Evolutionary conservation across 1,140 invertebrate species (phyloP), one percentile per base, ranked within the genome.

Genomic region (Armadillidium nasatum): DNA sequence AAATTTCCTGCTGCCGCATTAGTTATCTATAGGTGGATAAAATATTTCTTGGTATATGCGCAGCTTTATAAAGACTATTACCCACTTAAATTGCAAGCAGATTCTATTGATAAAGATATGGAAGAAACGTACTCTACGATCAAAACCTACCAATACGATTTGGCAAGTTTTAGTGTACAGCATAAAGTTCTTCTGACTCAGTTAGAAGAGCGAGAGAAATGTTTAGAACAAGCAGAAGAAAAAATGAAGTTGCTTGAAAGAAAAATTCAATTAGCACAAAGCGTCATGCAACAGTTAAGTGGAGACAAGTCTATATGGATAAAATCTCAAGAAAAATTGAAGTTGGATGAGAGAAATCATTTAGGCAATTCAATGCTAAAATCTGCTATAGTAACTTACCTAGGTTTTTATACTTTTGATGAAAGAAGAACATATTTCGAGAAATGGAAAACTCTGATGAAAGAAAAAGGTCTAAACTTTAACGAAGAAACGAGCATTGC

Each of bases 61-160:
- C 60, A 76, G n/a, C 74, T 80, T 2, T 80, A 80, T 23, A 76
- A 78, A 68, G 79, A 80, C 45, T 80, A 78, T 33, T 76, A 80
- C 22, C 77, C 79, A 19, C 73, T 80, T 44, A 78, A 80, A 45
- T 54, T 80, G 15, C 79, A 80, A 77, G 79, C 79, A 19, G 79
- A 80, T 45, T 73, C 75, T 19, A 80, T 80, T 19, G 72, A 67
- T n/a, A 78, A 76, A 60, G 79, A 80, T 23, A 75, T 80, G 10
- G 72, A 80, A n/a, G 75, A 75, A 46, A 80, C 79, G 2, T 74
- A 78, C 10, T 44, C 69, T 11, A 68, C 72, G 43, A 80, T 80
- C 60, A 78, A 66, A 13, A 70, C 72, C n/a, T 76, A 80, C n/a
- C 71, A 78, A 50, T 45, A 75, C 9, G 76, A 80, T 33, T 66